Conservation (phyloP, 2,888 invertebrate genomes). For the Volucella zonaria region DNA sequence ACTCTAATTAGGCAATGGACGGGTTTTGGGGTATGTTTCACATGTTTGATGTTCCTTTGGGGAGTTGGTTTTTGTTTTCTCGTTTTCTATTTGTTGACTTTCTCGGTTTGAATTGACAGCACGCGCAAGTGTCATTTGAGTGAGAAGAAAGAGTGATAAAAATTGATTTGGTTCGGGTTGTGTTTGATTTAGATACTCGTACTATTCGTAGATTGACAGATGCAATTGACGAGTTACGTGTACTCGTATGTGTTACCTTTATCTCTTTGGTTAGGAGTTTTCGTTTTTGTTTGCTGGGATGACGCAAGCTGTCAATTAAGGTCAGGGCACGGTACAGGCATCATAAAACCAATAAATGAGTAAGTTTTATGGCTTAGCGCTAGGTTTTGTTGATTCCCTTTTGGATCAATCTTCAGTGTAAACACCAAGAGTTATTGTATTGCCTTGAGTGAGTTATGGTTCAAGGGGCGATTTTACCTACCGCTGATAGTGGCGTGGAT, state of each 20-base stretch:
- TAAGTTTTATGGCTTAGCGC: not conserved
- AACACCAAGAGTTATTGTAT: constrained; percentile 21
- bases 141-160: not conserved
- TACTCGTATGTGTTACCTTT: not conserved
- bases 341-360: constrained; percentile 8
- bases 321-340: constrained; percentile 4
- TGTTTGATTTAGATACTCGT: not conserved
- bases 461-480: not conserved
- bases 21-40: not conserved
- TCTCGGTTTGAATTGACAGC: not conserved
- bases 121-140: constrained; percentile 7
- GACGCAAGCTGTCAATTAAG: constrained; percentile 6
- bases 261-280: too few species aligned
- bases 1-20: constrained; percentile 36
- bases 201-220: not conserved
- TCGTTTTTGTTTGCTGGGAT: not conserved
- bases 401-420: not conserved
- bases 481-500: constrained; percentile 18
- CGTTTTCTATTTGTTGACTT: not conserved
- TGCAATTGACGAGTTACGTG: not conserved
- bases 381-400: not conserved
- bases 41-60: not conserved
- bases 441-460: not conserved
- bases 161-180: not conserved
- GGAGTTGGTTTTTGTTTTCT: not conserved